Percentiles rank a stretch among this genome's conserved stretches.
These are phyloP conservation scores for Pseudomyrmex concolor DNA, from an alignment of 1,140 invertebrate species.

Conservation along the genomic window DNA sequence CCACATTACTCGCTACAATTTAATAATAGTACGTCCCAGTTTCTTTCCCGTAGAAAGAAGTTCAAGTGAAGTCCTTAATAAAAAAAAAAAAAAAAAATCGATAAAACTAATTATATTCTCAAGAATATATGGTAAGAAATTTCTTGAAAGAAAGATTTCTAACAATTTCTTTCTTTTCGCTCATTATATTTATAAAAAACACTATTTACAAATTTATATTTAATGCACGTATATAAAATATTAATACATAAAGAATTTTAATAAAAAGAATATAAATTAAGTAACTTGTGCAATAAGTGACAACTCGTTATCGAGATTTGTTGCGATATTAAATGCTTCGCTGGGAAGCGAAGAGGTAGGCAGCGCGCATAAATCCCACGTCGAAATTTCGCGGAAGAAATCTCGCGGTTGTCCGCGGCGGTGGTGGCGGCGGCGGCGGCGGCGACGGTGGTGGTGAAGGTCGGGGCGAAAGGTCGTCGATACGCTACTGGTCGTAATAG, in stretches of 20 bases:
- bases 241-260: neutral
- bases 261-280: slow-evolving; percentile 3
- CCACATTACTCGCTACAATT: neutral
- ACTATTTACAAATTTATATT: too few relatives aligned
- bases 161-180: too few relatives aligned
- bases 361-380: slow-evolving; percentile 33
- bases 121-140: neutral
- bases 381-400: slow-evolving; percentile 32
- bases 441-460: neutral
- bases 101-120: neutral
- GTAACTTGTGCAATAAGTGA: neutral
- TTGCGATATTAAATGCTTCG: neutral
- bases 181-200: too few relatives aligned
- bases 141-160: too few relatives aligned
- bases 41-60: neutral
- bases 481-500: slow-evolving; percentile 72
- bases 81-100: neutral
- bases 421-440: neutral
- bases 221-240: too few relatives aligned
- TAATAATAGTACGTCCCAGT: slow-evolving; percentile 18
- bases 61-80: slow-evolving; percentile 15
- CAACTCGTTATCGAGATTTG: slow-evolving; percentile 30
- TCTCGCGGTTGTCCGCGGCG: slow-evolving; percentile 12
- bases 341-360: slow-evolving; percentile 28
- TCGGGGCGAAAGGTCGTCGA: slow-evolving; percentile 50